A percentile compares a stretch with the other conserved stretches of the same genome.
Conservation (phyloP, 2,888 invertebrate genomes). For the Agrochola circellaris region DNA sequence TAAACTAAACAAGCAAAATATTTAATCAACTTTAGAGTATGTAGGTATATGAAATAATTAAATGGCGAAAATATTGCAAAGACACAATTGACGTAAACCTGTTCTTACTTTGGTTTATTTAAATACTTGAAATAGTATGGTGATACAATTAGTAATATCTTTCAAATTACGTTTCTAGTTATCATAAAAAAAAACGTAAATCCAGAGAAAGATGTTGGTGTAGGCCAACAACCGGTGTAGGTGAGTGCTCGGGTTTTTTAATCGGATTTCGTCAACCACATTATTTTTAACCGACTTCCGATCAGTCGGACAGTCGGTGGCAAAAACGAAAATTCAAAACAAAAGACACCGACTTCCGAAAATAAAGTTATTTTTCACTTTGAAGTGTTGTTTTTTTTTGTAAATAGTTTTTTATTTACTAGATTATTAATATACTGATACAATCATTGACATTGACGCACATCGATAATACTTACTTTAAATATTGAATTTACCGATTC, state of each 20-base stretch:
- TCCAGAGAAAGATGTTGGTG: not conserved
- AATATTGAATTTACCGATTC: not conserved
- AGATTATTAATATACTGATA: slow-evolving; percentile 1
- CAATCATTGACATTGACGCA: slow-evolving; percentile 10
- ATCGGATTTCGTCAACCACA: not conserved
- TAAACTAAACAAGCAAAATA: too few relatives aligned
- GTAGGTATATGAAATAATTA: not conserved
- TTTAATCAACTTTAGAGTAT: too few relatives aligned
- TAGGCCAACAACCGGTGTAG: not conserved
- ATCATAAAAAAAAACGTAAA: not conserved
- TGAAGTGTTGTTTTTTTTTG: too few relatives aligned
- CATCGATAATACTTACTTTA: not conserved
- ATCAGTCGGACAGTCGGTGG: too few relatives aligned
- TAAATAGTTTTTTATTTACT: too few relatives aligned
- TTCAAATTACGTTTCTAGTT: not conserved
- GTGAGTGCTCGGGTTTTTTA: not conserved
- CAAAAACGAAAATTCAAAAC: too few relatives aligned
- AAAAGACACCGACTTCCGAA: too few relatives aligned
- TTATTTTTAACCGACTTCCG: too few relatives aligned
- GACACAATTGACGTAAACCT: not conserved
- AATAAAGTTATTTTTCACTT: too few relatives aligned
- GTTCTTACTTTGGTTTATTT: not conserved
- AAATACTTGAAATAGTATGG: not conserved
- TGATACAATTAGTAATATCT: not conserved
- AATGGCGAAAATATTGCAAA: not conserved